phyloP scores from a whole-genome alignment of 2,797 vertebrate genomes.

The Holocentrus rufus region DNA sequence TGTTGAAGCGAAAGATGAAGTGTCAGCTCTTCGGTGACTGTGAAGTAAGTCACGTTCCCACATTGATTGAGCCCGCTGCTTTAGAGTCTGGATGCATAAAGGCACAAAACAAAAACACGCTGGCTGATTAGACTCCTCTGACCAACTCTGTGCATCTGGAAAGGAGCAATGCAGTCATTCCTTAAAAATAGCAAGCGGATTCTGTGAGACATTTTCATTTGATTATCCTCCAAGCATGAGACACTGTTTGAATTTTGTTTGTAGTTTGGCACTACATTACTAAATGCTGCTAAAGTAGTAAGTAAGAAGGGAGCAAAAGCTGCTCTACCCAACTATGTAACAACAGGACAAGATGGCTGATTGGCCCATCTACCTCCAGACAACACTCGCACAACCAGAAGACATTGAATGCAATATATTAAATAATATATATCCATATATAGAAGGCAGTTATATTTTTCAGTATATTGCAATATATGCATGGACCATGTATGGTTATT shows the following conservation, averaged over 20 bases:
- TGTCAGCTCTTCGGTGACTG: conserved; percentile 43
- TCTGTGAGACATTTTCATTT: conserved; percentile 63
- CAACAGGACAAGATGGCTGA: conserved; percentile 35
- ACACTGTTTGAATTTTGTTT: conserved; percentile 65
- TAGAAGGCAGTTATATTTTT: too few relatives aligned
- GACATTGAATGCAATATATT: too few relatives aligned
- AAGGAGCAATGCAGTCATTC: conserved; percentile 59
- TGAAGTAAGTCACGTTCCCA: conserved; percentile 69
- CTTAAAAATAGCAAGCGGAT: conserved; percentile 71
- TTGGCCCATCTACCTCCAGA: conserved; percentile 30
- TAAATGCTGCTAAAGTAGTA: conserved; percentile 33
- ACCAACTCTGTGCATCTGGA: conserved; percentile 73
- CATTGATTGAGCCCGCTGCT: conserved; percentile 63
- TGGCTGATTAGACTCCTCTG: conserved; percentile 68
- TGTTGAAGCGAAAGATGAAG: conserved; percentile 61
- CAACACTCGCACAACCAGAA: not conserved
- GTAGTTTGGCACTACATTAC: conserved; percentile 50
- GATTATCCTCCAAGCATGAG: conserved; percentile 65
- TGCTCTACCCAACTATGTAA: not conserved
- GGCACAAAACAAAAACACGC: conserved; percentile 57
- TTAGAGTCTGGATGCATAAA: conserved; percentile 48
- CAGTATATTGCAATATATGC: too few relatives aligned
- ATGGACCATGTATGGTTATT: too few relatives aligned
- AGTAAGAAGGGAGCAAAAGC: conserved; percentile 40
- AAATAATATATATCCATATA: too few relatives aligned